phyloP scores from a whole-genome alignment of 1,140 invertebrate species.

The Schlechtendalia chinensis region DNA sequence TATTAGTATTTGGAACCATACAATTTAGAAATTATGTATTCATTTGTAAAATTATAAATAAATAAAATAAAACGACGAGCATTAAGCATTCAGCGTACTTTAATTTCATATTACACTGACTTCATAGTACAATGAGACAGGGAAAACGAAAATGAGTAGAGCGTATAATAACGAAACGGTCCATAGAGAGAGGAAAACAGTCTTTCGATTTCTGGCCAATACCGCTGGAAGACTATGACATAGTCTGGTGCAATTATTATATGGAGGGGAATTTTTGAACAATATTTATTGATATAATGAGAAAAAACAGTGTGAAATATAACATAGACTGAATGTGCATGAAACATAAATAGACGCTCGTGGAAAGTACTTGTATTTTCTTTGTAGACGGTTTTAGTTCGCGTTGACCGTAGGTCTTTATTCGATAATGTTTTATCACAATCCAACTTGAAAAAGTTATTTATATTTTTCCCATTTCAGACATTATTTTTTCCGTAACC shows the following conservation, averaged over 20 bases:
- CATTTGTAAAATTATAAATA: slow-evolving; percentile 16
- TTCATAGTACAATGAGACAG: not conserved
- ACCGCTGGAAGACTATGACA: not conserved
- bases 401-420: not conserved
- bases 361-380: slow-evolving; percentile 17
- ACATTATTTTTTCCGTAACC: not conserved
- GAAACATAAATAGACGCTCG: slow-evolving; percentile 37
- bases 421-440: slow-evolving; percentile 7
- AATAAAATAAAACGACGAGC: not conserved
- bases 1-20: not conserved
- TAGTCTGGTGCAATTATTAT: not conserved
- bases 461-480: not conserved
- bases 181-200: slow-evolving; percentile 32
- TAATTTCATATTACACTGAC: not conserved
- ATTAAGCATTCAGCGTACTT: slow-evolving; percentile 6
- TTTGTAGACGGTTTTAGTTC: slow-evolving; percentile 13
- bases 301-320: slow-evolving; percentile 33
- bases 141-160: not conserved
- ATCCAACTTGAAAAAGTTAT: slow-evolving; percentile 14
- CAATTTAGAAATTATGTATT: not conserved
- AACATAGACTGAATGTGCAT: slow-evolving; percentile 27
- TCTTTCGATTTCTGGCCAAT: not conserved
- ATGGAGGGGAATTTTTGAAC: slow-evolving; percentile 21
- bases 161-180: slow-evolving; percentile 7
- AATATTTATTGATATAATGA: slow-evolving; percentile 46